Percentiles rank a stretch among this genome's conserved stretches.
Conservation (phyloP, 23 tunicate genomes). For the Ascidia mentula region DNA sequence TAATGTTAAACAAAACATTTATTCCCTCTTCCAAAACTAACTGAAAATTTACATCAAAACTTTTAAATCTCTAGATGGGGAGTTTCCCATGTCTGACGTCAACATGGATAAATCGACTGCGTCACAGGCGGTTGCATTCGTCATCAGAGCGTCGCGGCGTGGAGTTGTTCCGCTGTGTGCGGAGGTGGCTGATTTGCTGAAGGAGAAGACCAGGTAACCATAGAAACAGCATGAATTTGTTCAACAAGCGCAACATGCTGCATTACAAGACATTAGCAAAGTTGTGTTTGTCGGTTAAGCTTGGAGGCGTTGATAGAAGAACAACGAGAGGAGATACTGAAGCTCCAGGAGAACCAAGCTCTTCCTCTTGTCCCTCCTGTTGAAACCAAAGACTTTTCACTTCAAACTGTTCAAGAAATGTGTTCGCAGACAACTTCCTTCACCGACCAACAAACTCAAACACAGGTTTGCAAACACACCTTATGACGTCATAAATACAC, state of each 20-base stretch:
- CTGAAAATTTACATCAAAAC: too few species aligned
- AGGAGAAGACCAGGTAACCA: slow-evolving; percentile 57
- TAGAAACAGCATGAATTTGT: too few species aligned
- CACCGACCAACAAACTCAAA: slow-evolving; percentile 33
- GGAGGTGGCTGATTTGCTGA: slow-evolving; percentile 75
- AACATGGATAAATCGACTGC: slow-evolving; percentile 74
- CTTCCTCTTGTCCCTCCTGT: slow-evolving; percentile 55
- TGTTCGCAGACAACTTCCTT: slow-evolving; percentile 60
- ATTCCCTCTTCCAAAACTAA: too few species aligned
- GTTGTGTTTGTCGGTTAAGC: too few species aligned
- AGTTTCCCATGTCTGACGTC: slow-evolving; percentile 56
- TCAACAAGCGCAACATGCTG: too few species aligned
- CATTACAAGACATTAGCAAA: too few species aligned
- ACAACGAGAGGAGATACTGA: slow-evolving; percentile 34
- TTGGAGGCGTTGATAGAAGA: slow-evolving; percentile 33
- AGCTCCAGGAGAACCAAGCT: slow-evolving; percentile 37
- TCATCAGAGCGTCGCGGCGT: slow-evolving; percentile 76
- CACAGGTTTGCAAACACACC: slow-evolving; percentile 37
- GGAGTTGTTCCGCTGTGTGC: slow-evolving; percentile 91
- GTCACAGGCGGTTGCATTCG: slow-evolving; percentile 88
- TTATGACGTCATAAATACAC: background rate
- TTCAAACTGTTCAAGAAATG: slow-evolving; percentile 81
- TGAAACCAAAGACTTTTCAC: slow-evolving; percentile 33
- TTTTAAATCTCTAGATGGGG: too few species aligned
- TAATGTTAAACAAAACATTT: too few species aligned